Base-by-base conservation (phyloP, 2,888 invertebrate species). In the Muschampia staudingeri region DNA sequence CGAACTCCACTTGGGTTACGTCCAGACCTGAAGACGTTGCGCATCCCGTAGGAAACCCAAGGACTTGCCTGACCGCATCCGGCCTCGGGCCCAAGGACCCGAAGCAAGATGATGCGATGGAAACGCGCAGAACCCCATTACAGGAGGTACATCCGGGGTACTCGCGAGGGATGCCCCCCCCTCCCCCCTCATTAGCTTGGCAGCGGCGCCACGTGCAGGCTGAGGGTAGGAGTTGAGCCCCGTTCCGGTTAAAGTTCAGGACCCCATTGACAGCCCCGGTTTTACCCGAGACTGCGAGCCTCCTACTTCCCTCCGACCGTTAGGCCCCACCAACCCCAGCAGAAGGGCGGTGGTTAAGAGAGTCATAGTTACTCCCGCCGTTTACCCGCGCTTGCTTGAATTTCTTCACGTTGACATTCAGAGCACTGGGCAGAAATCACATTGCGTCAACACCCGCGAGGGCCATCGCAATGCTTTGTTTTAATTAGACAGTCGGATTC, bases 381-480 rank as follows among this genome's bases (percentile, higher is more conserved):
- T 87, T 83, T 85, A 86, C 86, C 84, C 87, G 83, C 86, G 85
- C 86, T 87, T 85, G 86, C 85, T 86, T 85, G 85, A 86, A 80
- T 82, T 82, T 97, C 97, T 97, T 97, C 97, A 97, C 97, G 95
- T 97, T 97, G 97, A 97, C 97, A 98, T 94, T 95, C 94, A 97
- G 94, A 92, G 92, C 92, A 97, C 97, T 97, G 97, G 97, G 97
- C 97, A 97, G 97, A 98, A 98, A 98, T 98, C 97, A 98, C 97
- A 97, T 97, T 97, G 97, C 96, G 97, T 97, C 97, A 97, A 95
- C 96, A 97, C 96, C 96, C 96, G 95, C 93, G 94, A 94, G 95
- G 97, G 97, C 97, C 97, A 97, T 97, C 97, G 97, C 97, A 97
- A 97, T 97, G 97, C 97, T 97, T 97, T 97, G 97, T 97, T 97